Evolutionary conservation across 2,888 invertebrate genomes (phyloP), one percentile per base, ranked within the genome.

Genomic region (Drosophila yooni): DNA sequence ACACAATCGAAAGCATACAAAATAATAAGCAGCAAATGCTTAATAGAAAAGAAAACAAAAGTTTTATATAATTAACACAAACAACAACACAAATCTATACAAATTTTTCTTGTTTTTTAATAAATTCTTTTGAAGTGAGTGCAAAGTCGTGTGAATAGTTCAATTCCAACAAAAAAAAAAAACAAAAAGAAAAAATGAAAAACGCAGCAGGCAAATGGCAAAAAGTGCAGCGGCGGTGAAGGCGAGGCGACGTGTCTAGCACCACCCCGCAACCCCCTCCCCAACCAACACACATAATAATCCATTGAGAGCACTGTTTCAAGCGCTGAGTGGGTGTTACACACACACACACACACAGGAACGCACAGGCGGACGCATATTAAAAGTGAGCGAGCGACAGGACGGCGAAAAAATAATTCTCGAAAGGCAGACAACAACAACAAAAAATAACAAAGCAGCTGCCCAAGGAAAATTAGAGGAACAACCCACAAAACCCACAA

Each of bases 41-140:
- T 18, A 70, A 69, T 52, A 65, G 63, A 50, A 71, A 57, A 34
- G 57, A 27, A 53, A 63, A 51, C 29, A 52, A 64, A 29, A 59
- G 27, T 52, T 61, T 13, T 69, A 61, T 15, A 74, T 27, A 54
- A 40, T 21, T 25, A 70, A 62, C 33, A 52, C 50, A 27, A 65
- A 72, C 56, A 40, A 48, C 43, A 61, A 61, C 43, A 64, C 2
- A 51, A 51, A 21, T 38, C 53, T 10, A 10, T n/a, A 25, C n/a
- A 43, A 50, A 34, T 25, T 53, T 15, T n/a, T 61, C 21, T 51
- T 29, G 31, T 66, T 68, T 77, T 83, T 78, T 69, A 34, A 56
- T 38, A 74, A 79, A 70, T 84, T 84, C 34, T 84, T 84, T 84
- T 89, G 43, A 57, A 79, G 89, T 84, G 88, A 56, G 73, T 76